Percentiles rank a stretch among this genome's conserved stretches.
Conservation (phyloP, 2,797 vertebrate species). For the Urocyon cinereoargenteus region DNA sequence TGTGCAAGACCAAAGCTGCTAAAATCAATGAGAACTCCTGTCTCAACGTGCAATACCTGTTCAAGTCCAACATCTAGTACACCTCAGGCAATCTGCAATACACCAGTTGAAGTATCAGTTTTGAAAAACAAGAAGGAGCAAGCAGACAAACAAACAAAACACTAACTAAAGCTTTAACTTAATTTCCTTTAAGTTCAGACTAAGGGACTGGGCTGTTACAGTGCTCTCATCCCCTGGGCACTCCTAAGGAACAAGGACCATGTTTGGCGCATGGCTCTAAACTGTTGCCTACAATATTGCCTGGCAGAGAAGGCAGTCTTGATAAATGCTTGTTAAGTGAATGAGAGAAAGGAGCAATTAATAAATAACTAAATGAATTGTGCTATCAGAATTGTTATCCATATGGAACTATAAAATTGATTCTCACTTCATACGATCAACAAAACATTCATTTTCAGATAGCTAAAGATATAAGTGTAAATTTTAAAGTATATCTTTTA, state of each 20-base stretch:
- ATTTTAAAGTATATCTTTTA: background rate
- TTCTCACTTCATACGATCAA: background rate
- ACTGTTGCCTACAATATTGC: background rate
- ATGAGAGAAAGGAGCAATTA: background rate
- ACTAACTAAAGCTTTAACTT: background rate
- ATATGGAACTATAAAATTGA: background rate
- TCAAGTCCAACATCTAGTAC: background rate
- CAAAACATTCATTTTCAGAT: background rate
- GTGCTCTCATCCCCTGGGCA: background rate
- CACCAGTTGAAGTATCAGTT: background rate
- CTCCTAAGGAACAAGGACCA: accelerated
- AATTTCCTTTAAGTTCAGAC: background rate
- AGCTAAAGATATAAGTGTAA: background rate
- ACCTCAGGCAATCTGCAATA: background rate
- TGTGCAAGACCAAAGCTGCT: background rate
- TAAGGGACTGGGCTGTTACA: background rate
- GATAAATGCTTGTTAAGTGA: background rate
- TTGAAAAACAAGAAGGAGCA: background rate
- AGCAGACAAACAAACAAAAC: background rate
- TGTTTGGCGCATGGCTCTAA: background rate
- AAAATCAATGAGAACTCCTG: background rate
- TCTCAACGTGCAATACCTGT: background rate
- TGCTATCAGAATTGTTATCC: background rate
- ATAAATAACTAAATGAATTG: background rate
- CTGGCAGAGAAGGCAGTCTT: background rate